Conservation (phyloP, 2,113 vertebrate genomes). For the human (Homo sapiens) region GRCh38 chr1:65824001-65824500, state of each 20-base stretch:
- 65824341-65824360: not conserved
- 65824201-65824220: not conserved
- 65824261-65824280: not conserved
- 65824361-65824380: not conserved
- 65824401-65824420: constrained; percentile 20
- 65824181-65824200: not conserved
- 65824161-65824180: not conserved
- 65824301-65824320: not conserved
- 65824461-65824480: not conserved
- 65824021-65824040: not conserved
- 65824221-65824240: not conserved
- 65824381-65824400: constrained; percentile 2
- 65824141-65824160: not conserved
- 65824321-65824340: not conserved
- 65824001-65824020: not conserved
- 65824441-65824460: not conserved
- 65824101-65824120: not conserved
- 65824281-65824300: not conserved
- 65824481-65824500: not conserved
- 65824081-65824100: not conserved
- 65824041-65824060: not conserved
- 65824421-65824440: constrained; percentile 29
- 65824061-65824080: not conserved
- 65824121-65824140: not conserved
- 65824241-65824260: not conserved